Conservation (phyloP, 2,797 vertebrate species). For the Spheniscus humboldti region DNA sequence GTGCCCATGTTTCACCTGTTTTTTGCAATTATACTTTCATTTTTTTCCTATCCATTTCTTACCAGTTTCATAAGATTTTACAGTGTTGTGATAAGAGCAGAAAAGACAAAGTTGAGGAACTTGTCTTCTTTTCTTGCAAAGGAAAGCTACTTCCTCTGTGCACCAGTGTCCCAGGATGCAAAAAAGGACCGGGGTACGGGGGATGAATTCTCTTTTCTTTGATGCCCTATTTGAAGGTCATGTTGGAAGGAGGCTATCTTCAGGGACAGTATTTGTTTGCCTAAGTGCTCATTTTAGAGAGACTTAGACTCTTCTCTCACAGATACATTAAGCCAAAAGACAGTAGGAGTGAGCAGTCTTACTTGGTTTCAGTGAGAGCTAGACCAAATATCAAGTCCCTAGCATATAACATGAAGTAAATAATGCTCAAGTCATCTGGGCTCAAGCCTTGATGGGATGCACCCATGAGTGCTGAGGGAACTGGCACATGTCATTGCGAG, state of each 20-base stretch:
- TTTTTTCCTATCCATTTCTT: not conserved
- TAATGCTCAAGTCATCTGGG: not conserved
- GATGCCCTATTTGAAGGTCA: not conserved
- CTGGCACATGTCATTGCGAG: not conserved
- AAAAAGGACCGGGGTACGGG: not conserved
- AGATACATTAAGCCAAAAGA: not conserved
- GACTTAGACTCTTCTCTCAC: not conserved
- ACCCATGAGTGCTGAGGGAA: not conserved
- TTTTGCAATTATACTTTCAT: not conserved
- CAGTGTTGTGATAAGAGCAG: not conserved
- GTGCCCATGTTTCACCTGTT: not conserved
- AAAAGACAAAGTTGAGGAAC: not conserved
- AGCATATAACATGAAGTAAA: not conserved
- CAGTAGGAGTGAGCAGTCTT: not conserved
- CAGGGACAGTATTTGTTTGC: not conserved
- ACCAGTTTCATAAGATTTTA: not conserved
- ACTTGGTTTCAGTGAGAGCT: not conserved
- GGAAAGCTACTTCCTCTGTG: not conserved
- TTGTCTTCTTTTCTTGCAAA: not conserved
- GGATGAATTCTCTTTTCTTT: not conserved
- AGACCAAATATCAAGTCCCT: not conserved
- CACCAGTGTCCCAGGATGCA: not conserved
- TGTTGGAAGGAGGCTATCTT: not conserved
- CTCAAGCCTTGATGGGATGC: not conserved
- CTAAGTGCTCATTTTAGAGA: not conserved